Evolutionary conservation across 2,113 vertebrate species (phyloP).

Genomic region (Hypocryptadius cinnamomeus): DNA sequence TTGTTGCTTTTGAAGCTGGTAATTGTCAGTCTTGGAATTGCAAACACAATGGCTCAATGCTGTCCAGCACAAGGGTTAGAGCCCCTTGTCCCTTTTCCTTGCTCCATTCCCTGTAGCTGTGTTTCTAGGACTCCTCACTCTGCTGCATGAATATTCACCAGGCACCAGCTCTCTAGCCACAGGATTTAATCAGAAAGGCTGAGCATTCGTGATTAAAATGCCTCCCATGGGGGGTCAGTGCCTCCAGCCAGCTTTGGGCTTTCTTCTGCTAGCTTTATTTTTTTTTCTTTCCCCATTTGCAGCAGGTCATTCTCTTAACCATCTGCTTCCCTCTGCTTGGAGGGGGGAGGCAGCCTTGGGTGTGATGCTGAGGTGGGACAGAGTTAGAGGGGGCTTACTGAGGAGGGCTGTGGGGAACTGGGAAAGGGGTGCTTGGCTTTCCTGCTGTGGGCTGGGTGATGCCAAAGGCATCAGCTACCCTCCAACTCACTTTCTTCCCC

Average conservation of each 20-base stretch:
- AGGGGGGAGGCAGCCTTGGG: neutral
- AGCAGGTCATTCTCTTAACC: slow-evolving; percentile 7
- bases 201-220: slow-evolving; percentile 38
- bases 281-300: neutral
- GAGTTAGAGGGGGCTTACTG: neutral
- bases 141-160: slow-evolving; percentile 49
- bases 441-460: neutral
- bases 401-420: neutral
- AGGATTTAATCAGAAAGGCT: slow-evolving; percentile 54
- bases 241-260: slow-evolving; percentile 35
- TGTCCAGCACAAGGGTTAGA: neutral
- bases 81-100: neutral
- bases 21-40: neutral
- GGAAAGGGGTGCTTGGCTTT: neutral
- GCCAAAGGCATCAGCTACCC: neutral
- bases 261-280: slow-evolving; percentile 14
- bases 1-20: neutral
- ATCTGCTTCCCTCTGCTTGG: slow-evolving; percentile 8
- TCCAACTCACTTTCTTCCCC: neutral
- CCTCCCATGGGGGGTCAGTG: slow-evolving; percentile 35
- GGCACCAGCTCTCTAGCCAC: slow-evolving; percentile 7
- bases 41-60: neutral
- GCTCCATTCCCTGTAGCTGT: neutral
- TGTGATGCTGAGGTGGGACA: neutral
- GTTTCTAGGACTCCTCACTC: neutral